Percentiles rank a stretch among this genome's conserved stretches.
phyloP scores from a whole-genome alignment of 2,888 invertebrate species.

The Prosopocoilus inquinatus region DNA sequence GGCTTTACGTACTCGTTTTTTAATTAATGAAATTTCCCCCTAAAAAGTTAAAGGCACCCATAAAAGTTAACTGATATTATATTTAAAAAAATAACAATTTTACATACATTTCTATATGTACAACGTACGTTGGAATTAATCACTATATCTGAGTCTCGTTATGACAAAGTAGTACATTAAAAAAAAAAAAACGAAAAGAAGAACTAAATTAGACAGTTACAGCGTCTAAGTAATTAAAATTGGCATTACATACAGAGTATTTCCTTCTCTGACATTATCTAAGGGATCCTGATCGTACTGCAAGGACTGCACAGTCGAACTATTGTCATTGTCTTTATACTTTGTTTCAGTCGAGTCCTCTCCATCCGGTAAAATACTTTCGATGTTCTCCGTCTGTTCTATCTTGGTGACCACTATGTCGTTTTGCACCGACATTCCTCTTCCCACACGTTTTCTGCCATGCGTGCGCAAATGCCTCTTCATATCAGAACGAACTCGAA shows the following conservation, averaged over 20 bases:
- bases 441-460: slow-evolving; percentile 37
- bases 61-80: no score
- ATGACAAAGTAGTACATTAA: neutral
- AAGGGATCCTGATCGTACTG: slow-evolving; percentile 50
- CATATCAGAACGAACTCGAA: slow-evolving; percentile 80
- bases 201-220: neutral
- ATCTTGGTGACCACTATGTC: slow-evolving; percentile 29
- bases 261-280: slow-evolving; percentile 47
- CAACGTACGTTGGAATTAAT: no score
- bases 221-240: slow-evolving; percentile 36
- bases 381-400: slow-evolving; percentile 26
- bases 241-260: slow-evolving; percentile 50
- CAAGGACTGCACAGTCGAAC: slow-evolving; percentile 31
- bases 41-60: no score
- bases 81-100: no score
- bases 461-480: slow-evolving; percentile 78
- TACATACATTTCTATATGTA: no score
- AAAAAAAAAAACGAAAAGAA: neutral
- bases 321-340: slow-evolving; percentile 41
- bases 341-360: slow-evolving; percentile 40
- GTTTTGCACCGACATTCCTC: neutral
- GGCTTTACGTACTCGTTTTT: no score
- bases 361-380: slow-evolving; percentile 36
- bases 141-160: no score
- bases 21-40: no score